Evolutionary conservation across 1,140 invertebrate species (phyloP), one percentile per base, ranked within the genome.

Genomic region (Aphelinus certus): DNA sequence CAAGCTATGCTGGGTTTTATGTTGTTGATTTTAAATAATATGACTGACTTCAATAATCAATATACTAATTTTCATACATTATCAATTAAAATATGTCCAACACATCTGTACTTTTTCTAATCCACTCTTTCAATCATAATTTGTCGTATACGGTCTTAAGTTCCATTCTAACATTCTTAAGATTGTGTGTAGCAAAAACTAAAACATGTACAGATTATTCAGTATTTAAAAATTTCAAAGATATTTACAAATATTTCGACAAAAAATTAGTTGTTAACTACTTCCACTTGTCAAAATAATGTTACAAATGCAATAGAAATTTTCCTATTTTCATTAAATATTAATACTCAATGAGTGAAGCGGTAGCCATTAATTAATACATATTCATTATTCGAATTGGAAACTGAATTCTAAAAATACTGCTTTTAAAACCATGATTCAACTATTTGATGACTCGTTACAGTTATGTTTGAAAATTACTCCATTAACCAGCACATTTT

Each of bases 401-500:
- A 58, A 57, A 47, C 47, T 68, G 45, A 66, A 58, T 42, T 58
- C n/a, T 73, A 67, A 67, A 55, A 69, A 45, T 63, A 71, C 43
- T 26, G 26, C 0, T 26, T 64, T 71, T 47, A 42, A 53, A 65
- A 65, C 42, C 26, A 53, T 51, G 51, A n/a, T 26, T 42, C 43
- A 49, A 62, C 53, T 71, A 63, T 43, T 63, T 48, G 7, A 46
- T 62, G 60, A 42, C 42, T 60, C 7, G 42, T 62, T 66, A 9
- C 3, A 60, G 63, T 42, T 63, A 26, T 26, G 26, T 26, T 26
- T 26, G 26, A 26, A 60, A 43, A 60, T 3, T 26, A 60, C 42
- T 43, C 51, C 71, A 78, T 56, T 70, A 69, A 63, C 77, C 73
- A 79, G 76, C 78, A 82, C 75, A 77, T 76, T 79, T 80, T 70